A percentile compares a stretch with the other conserved stretches of the same genome.
Conservation (phyloP, 2,888 invertebrate species). For the Latrodectus hesperus region DNA sequence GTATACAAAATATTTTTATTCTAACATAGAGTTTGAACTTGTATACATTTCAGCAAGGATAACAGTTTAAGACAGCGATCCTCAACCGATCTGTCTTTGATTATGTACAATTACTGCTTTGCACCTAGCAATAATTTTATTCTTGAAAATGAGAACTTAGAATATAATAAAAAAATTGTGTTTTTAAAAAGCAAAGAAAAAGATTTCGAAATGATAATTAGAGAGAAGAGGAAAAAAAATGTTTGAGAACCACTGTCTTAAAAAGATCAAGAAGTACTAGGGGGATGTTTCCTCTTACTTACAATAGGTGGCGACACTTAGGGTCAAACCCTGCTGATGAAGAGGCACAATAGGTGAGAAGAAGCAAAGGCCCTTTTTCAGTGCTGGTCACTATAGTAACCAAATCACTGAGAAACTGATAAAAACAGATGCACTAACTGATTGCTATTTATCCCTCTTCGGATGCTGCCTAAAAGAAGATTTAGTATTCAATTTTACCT, state of each 20-base stretch:
- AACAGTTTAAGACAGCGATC: slow-evolving; percentile 60
- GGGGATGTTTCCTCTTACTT: slow-evolving; percentile 43
- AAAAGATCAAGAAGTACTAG: slow-evolving; percentile 64
- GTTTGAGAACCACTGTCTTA: slow-evolving; percentile 68
- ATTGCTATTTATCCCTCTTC: slow-evolving; percentile 66
- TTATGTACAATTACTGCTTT: neutral
- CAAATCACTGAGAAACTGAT: slow-evolving; percentile 63
- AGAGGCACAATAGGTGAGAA: slow-evolving; percentile 67
- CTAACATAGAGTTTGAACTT: too few relatives aligned
- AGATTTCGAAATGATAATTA: neutral
- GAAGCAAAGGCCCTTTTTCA: slow-evolving; percentile 53
- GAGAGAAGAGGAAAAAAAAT: slow-evolving; percentile 28
- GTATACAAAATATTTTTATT: too few relatives aligned
- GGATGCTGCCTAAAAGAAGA: slow-evolving; percentile 64
- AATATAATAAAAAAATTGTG: too few relatives aligned
- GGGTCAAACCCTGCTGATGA: slow-evolving; percentile 58
- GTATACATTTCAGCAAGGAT: too few relatives aligned
- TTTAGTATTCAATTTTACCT: slow-evolving; percentile 34
- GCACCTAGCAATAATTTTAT: neutral
- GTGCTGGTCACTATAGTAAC: slow-evolving; percentile 63
- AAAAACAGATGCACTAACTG: slow-evolving; percentile 65
- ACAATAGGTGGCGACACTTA: slow-evolving; percentile 56
- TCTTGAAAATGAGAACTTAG: too few relatives aligned
- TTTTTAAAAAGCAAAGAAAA: too few relatives aligned
- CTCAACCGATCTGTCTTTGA: slow-evolving; percentile 54